phyloP scores from a whole-genome alignment of 2,797 vertebrate genomes.

The Poliocrania exsul region DNA sequence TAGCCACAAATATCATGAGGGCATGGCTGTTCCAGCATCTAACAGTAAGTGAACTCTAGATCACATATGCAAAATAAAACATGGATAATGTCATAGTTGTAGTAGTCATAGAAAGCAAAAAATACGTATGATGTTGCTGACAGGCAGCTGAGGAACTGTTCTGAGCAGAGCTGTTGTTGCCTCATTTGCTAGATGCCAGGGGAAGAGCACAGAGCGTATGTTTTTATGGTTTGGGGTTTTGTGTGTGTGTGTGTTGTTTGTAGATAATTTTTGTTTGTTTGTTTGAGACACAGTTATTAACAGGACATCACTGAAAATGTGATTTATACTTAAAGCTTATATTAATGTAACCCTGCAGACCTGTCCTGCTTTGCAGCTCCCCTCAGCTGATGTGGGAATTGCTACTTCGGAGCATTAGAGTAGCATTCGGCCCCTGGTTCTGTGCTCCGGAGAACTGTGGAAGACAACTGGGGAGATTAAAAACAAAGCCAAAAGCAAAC shows the following conservation, averaged over 20 bases:
- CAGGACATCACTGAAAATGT: slow-evolving; percentile 22
- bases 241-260: slow-evolving; percentile 18
- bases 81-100: slow-evolving; percentile 76
- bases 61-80: slow-evolving; percentile 80
- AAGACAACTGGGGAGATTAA: slow-evolving; percentile 7
- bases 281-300: background rate
- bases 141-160: slow-evolving; percentile 50
- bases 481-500: slow-evolving; percentile 31
- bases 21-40: slow-evolving; percentile 99
- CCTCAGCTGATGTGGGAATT: background rate
- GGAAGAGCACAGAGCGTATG: background rate
- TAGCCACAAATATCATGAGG: slow-evolving; percentile 99
- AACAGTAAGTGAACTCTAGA: slow-evolving; percentile 91
- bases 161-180: slow-evolving; percentile 16
- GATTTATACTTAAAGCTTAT: slow-evolving; percentile 10
- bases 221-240: background rate
- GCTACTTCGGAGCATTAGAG: background rate
- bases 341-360: background rate
- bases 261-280: background rate
- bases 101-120: slow-evolving; percentile 59
- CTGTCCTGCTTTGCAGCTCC: slow-evolving; percentile 17
- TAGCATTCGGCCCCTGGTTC: background rate
- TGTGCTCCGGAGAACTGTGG: background rate
- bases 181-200: slow-evolving; percentile 40
- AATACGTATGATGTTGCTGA: slow-evolving; percentile 37